These are phyloP conservation scores for Oxystoma pomonae DNA, from an alignment of 2,888 invertebrate genomes.

Conservation along the genomic window DNA sequence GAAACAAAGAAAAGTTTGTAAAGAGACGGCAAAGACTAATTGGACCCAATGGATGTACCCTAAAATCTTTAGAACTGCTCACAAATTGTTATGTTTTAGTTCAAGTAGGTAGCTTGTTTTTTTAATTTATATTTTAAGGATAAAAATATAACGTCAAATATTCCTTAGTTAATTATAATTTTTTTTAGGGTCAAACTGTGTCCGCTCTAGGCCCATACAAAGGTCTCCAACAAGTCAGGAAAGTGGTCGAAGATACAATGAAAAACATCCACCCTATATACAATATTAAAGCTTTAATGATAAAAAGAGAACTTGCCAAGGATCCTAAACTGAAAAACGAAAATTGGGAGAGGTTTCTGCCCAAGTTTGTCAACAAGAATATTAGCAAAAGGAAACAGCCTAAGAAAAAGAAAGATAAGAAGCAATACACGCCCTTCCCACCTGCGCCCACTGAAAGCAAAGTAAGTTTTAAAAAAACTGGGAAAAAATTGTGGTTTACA, in stretches of 20 bases:
- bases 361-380: slow-evolving; percentile 86
- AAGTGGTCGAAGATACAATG: slow-evolving; percentile 95
- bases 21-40: slow-evolving; percentile 92
- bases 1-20: slow-evolving; percentile 90
- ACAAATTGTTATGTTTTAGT: slow-evolving; percentile 96
- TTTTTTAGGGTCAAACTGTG: slow-evolving; percentile 79
- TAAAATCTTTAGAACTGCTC: slow-evolving; percentile 93
- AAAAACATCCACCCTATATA: slow-evolving; percentile 98
- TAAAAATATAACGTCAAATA: no score
- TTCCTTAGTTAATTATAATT: no score
- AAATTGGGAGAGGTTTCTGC: slow-evolving; percentile 95
- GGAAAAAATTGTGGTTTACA: no score
- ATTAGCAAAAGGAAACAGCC: slow-evolving; percentile 84
- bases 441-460: slow-evolving; percentile 92
- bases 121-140: no score
- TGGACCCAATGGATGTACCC: slow-evolving; percentile 96
- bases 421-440: slow-evolving; percentile 96
- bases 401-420: slow-evolving; percentile 83
- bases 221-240: slow-evolving; percentile 80
- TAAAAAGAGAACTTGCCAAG: slow-evolving; percentile 91
- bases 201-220: slow-evolving; percentile 94
- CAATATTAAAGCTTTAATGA: slow-evolving; percentile 96
- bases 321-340: slow-evolving; percentile 89
- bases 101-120: slow-evolving; percentile 58
- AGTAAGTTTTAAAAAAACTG: no score